Evolutionary conservation across 1,140 invertebrate species (phyloP).

Genomic region (Drosophila navojoa): DNA sequence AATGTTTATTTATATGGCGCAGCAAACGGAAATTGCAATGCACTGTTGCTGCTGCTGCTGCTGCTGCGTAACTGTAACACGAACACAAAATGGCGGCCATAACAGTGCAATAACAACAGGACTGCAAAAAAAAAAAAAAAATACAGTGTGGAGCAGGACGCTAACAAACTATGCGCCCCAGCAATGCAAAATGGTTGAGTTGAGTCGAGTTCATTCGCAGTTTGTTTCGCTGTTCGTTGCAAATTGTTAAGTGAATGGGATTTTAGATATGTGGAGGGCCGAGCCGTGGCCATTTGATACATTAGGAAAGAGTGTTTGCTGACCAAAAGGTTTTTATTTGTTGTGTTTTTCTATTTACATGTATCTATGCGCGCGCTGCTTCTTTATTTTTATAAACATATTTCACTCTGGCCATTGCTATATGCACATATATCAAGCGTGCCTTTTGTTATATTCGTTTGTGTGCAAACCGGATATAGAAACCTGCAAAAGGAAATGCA

Average conservation of each 20-base stretch:
- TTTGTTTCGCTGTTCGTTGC: slow-evolving; percentile 45
- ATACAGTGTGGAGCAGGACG: background rate
- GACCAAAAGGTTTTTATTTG: slow-evolving; percentile 11
- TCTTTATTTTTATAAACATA: slow-evolving; percentile 30
- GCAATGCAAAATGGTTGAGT: slow-evolving; percentile 41
- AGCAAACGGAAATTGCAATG: slow-evolving; percentile 74
- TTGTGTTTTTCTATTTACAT: background rate
- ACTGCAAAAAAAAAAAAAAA: slow-evolving; percentile 5
- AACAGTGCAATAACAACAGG: slow-evolving; percentile 55
- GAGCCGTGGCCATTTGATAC: slow-evolving; percentile 24
- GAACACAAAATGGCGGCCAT: slow-evolving; percentile 74
- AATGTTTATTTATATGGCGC: slow-evolving; percentile 80
- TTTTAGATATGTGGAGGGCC: slow-evolving; percentile 32
- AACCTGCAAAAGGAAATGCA: slow-evolving; percentile 72
- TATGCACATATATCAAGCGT: slow-evolving; percentile 51
- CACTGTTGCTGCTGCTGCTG: slow-evolving; percentile 17
- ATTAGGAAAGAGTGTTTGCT: slow-evolving; percentile 27
- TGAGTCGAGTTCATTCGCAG: slow-evolving; percentile 49
- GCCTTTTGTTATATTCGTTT: slow-evolving; percentile 57
- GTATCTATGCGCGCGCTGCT: slow-evolving; percentile 4
- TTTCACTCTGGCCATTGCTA: slow-evolving; percentile 30
- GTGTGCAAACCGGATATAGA: slow-evolving; percentile 72
- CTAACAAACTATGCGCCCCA: slow-evolving; percentile 37
- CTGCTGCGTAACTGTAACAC: slow-evolving; percentile 42
- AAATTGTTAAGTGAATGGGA: slow-evolving; percentile 53